Conservation (phyloP, 2,797 vertebrate genomes). For the Notolabrus celidotus region DNA sequence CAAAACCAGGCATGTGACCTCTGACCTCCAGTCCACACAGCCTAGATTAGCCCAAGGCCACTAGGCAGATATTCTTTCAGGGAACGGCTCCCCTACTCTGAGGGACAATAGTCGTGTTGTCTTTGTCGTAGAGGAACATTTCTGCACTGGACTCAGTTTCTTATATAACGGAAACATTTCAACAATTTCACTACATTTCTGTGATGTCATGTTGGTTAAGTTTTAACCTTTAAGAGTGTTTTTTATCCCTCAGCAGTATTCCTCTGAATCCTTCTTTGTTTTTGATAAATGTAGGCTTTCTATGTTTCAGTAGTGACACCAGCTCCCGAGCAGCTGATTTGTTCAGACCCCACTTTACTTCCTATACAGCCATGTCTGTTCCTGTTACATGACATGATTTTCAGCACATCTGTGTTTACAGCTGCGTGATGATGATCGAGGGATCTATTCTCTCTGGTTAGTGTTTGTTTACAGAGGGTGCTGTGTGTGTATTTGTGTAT, state of each 20-base stretch:
- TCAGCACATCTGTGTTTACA: constrained; percentile 77
- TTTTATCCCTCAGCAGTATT: neutral
- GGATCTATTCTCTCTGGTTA: constrained; percentile 57
- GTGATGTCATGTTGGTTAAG: constrained; percentile 49
- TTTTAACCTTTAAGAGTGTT: constrained; percentile 20
- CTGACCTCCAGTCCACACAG: constrained; percentile 62
- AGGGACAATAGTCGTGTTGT: constrained; percentile 85
- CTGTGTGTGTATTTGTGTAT: constrained; percentile 31
- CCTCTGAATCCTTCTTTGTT: constrained; percentile 16
- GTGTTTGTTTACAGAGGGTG: constrained; percentile 68
- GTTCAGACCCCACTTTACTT: constrained; percentile 37
- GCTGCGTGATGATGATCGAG: constrained; percentile 58
- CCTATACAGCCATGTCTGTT: constrained; percentile 45
- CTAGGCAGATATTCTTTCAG: constrained; percentile 81
- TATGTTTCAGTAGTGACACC: neutral
- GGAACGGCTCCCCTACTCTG: constrained; percentile 55
- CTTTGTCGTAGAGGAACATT: constrained; percentile 77
- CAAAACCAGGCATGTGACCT: constrained; percentile 71
- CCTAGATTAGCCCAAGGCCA: constrained; percentile 71
- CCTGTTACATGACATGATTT: constrained; percentile 46
- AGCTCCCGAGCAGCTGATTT: constrained; percentile 19
- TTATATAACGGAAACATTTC: constrained; percentile 67
- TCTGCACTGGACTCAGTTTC: constrained; percentile 79
- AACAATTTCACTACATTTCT: constrained; percentile 57
- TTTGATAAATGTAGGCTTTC: neutral